Percentiles rank a stretch among this genome's conserved stretches.
phyloP scores from a whole-genome alignment of 2,797 vertebrate genomes.

The Microctenopoma lineatum region DNA sequence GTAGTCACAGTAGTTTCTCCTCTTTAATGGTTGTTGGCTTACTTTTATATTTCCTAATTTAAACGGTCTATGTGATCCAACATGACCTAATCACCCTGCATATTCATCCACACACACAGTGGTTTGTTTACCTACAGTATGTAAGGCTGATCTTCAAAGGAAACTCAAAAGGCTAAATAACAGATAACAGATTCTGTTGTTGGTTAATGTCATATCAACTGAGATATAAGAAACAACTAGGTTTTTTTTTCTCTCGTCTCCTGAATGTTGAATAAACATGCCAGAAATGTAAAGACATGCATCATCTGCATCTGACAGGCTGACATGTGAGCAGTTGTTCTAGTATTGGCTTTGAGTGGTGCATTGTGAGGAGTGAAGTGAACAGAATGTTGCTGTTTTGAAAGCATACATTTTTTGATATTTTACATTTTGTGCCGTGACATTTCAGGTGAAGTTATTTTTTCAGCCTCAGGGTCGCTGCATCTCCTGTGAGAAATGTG shows the following conservation, averaged over 20 bases:
- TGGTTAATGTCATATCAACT: no score
- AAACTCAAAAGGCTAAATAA: no score
- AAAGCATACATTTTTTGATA: not conserved
- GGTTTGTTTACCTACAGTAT: not conserved
- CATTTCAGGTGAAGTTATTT: not conserved
- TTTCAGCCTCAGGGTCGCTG: not conserved
- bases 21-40: not conserved
- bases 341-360: conserved; percentile 18
- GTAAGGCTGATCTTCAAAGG: not conserved
- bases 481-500: not conserved
- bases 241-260: not conserved
- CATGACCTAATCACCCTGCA: not conserved
- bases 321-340: conserved; percentile 37
- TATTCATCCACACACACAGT: not conserved
- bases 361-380: conserved; percentile 20
- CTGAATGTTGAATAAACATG: conserved; percentile 3
- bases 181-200: no score
- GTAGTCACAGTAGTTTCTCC: not conserved
- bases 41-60: not conserved
- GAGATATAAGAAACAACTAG: not conserved
- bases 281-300: conserved; percentile 7
- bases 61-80: not conserved
- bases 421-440: not conserved
- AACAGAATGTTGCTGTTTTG: conserved; percentile 7
- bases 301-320: conserved; percentile 30